Base-by-base conservation (phyloP, 2,113 vertebrate species). In the Rhodinocichla rosea region DNA sequence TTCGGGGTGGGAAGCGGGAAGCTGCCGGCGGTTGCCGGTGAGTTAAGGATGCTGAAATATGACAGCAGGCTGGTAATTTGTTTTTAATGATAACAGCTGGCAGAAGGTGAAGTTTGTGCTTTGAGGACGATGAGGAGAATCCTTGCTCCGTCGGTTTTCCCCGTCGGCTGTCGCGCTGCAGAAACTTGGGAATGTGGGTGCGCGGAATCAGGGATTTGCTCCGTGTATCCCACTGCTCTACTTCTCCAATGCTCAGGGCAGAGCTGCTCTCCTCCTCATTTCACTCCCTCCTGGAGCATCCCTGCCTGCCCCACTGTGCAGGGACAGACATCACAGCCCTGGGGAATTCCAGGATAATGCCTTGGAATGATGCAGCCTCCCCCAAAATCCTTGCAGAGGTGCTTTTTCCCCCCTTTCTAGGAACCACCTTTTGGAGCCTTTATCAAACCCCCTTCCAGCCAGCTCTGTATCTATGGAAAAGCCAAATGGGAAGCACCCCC, bases 21-120 rank as follows among this genome's bases (percentile, higher is more conserved):
- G 76, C 74, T 65, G 82, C 60, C 11, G 15, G 68, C 2, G 7
- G 82, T 76, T 67, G 63, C 75, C 30, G 39, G 78, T 79, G 83
- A 91, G 89, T 83, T 90, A 82, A 88, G 40, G 75, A 79, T 39
- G 75, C 82, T 85, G 90, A 86, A 89, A 64, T 79, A 65, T 68
- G 37, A 7, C 88, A 82, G 87, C 73, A 68, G 83, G 77, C 81
- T 90, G 74, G 90, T 90, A 65, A 91, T 94, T 84, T 67, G 85
- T 49, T 84, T 96, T 96, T 90, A 91, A 92, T 96, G 68, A 21
- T 59, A 85, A 12, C 91, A 95, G 95, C 90, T 84, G 91, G 83
- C 67, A 47, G 91, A 77, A 97, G 90, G 94, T 92, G 92, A 83
- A 87, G 70, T 85, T 63, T 69, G 82, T 49, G 89, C 68, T 60